A percentile compares a stretch with the other conserved stretches of the same genome.
Evolutionary conservation across 2,113 vertebrate species (phyloP).

Genomic region (Caranx melampygus): DNA sequence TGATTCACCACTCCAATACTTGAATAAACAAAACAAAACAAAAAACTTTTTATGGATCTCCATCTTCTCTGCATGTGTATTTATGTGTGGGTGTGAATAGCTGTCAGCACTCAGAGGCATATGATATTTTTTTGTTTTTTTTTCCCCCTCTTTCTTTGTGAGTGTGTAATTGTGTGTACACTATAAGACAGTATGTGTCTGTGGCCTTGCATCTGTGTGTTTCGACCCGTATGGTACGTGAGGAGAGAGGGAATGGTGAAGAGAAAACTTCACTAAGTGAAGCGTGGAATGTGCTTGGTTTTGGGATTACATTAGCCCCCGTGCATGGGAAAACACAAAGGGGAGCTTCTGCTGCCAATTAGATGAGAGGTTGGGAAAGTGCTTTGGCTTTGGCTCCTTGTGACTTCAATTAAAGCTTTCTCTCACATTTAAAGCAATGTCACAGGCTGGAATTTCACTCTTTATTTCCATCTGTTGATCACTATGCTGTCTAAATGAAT

Average conservation of each 20-base stretch:
- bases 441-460: constrained; percentile 25
- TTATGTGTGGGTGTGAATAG: constrained; percentile 66
- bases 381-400: constrained; percentile 40
- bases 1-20: constrained; percentile 56
- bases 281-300: constrained; percentile 67
- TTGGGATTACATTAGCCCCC: constrained; percentile 62
- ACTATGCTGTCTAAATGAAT: constrained; percentile 32
- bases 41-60: constrained; percentile 38
- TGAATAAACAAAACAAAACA: constrained; percentile 33
- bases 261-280: constrained; percentile 54
- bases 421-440: constrained; percentile 41
- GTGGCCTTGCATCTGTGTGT: constrained; percentile 45
- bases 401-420: constrained; percentile 40
- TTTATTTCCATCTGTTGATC: constrained; percentile 47
- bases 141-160: constrained; percentile 30
- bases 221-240: constrained; percentile 61
- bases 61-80: constrained; percentile 54
- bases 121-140: not conserved
- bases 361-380: constrained; percentile 61
- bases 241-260: constrained; percentile 46
- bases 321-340: constrained; percentile 62
- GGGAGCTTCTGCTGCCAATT: constrained; percentile 56
- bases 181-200: constrained; percentile 29
- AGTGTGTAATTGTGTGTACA: constrained; percentile 31
- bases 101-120: constrained; percentile 48